These are phyloP conservation scores for Axinella damicornis DNA, from an alignment of 37 sponge, comb jelly and placozoan genomes.

Conservation along the genomic window DNA sequence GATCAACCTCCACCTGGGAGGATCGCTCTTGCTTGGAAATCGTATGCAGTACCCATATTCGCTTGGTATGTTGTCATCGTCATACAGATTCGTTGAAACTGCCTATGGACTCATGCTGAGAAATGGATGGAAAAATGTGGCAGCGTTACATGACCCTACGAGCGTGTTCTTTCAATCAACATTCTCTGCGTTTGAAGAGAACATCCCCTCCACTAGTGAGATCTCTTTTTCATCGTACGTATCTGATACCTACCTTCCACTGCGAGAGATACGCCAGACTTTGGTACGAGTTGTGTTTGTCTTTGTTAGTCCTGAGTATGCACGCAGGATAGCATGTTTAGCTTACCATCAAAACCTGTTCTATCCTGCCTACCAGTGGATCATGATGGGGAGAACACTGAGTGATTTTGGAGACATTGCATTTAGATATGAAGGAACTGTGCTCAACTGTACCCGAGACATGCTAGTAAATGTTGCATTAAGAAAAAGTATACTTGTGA, in stretches of 20 bases:
- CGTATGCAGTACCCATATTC: neutral
- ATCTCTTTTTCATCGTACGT: neutral
- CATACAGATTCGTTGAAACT: neutral
- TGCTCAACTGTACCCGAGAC: neutral
- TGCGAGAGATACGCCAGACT: neutral
- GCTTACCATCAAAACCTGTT: neutral
- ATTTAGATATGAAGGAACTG: neutral
- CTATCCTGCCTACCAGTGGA: neutral
- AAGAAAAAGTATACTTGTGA: neutral
- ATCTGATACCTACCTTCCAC: neutral
- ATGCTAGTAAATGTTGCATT: too few relatives aligned
- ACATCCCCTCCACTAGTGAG: neutral
- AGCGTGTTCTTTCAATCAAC: neutral
- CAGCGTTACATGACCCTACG: neutral
- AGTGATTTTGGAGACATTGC: neutral
- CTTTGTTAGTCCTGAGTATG: neutral
- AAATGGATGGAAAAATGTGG: neutral
- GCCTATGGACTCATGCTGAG: neutral
- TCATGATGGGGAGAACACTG: neutral
- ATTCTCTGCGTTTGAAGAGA: neutral
- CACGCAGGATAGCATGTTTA: neutral
- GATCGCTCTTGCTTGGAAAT: neutral
- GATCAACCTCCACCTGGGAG: conserved; percentile 10
- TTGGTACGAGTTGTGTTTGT: neutral
- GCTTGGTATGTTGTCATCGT: neutral